phyloP scores from a whole-genome alignment of 2,113 vertebrate species.

The Saccopteryx bilineata region DNA sequence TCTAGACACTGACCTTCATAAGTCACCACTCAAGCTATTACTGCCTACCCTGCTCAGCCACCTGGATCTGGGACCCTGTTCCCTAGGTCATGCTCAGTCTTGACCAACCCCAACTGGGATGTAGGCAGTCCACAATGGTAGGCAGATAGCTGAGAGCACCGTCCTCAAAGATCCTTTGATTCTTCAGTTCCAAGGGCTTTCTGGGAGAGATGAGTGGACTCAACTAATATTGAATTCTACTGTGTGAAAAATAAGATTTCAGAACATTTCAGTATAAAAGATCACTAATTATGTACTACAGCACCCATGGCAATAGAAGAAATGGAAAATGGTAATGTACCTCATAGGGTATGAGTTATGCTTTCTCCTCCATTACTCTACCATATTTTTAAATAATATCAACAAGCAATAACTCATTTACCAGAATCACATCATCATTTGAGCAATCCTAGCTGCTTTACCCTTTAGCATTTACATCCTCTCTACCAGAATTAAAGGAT shows the following conservation, averaged over 20 bases:
- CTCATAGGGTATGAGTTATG: not conserved
- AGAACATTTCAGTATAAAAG: not conserved
- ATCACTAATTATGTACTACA: not conserved
- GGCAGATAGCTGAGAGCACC: not conserved
- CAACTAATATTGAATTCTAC: not conserved
- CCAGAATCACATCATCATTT: not conserved
- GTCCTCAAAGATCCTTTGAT: not conserved
- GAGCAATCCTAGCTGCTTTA: not conserved
- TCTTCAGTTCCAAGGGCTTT: not conserved
- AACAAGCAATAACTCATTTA: not conserved
- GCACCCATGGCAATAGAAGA: not conserved
- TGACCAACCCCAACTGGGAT: not conserved
- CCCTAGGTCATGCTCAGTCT: not conserved
- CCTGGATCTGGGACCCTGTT: not conserved
- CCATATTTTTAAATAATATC: not conserved
- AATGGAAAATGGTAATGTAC: not conserved
- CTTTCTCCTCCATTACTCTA: not conserved
- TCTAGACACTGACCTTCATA: not conserved
- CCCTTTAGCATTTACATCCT: not conserved
- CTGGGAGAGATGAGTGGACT: not conserved
- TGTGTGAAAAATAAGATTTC: not conserved
- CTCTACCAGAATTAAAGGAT: not conserved
- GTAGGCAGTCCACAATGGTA: not conserved
- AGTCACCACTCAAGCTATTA: not conserved
- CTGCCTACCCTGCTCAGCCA: not conserved